Conservation (phyloP, 2,113 vertebrate genomes). For the Helogale parvula region DNA sequence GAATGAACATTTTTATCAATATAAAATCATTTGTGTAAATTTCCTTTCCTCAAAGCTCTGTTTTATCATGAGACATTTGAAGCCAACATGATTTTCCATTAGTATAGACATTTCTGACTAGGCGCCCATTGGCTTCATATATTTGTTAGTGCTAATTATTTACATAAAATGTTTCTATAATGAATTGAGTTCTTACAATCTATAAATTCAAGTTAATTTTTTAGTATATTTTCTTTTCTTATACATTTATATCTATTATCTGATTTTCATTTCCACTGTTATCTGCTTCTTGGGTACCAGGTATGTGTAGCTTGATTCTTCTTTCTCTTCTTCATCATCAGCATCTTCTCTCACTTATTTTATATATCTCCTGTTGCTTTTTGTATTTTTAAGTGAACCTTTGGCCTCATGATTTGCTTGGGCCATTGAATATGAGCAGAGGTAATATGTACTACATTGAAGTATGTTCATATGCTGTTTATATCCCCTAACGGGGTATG, state of each 20-base stretch:
- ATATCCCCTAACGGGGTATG: background rate
- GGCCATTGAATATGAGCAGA: background rate
- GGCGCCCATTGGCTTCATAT: background rate
- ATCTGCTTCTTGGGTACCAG: background rate
- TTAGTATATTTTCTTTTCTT: background rate
- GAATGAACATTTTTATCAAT: background rate
- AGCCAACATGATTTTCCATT: background rate
- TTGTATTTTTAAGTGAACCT: background rate
- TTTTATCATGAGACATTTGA: background rate
- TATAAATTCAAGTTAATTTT: background rate
- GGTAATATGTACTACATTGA: background rate
- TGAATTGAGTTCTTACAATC: background rate
- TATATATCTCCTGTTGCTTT: background rate
- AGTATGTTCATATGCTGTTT: background rate
- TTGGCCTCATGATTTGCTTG: background rate
- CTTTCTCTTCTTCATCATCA: background rate
- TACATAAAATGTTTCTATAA: background rate
- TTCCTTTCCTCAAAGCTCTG: background rate
- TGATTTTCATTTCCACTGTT: background rate
- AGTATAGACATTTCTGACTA: background rate
- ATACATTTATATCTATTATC: background rate
- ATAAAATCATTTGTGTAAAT: background rate
- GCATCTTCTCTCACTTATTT: background rate
- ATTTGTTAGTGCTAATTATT: background rate
- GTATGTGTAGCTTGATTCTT: background rate